These are phyloP conservation scores for Hepsetus odoe DNA, from an alignment of 2,113 vertebrate species.

Conservation along the genomic window DNA sequence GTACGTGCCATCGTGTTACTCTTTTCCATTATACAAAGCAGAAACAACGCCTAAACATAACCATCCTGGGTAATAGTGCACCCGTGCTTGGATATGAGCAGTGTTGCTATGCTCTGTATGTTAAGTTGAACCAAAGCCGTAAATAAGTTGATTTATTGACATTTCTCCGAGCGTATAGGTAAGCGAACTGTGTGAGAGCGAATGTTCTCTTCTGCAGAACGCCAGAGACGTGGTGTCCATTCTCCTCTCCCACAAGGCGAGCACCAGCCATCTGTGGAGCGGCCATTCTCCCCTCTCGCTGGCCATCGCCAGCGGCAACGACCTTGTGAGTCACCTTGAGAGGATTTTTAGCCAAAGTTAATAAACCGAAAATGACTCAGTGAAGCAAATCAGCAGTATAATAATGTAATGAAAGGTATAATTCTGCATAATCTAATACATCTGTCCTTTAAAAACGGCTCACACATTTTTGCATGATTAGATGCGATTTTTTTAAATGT, in stretches of 20 bases:
- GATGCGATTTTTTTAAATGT: too few relatives aligned
- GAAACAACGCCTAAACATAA: not conserved
- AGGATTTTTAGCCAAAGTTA: too few relatives aligned
- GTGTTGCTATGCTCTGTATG: not conserved
- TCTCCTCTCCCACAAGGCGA: constrained; percentile 79
- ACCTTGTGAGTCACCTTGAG: constrained; percentile 72
- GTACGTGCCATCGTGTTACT: not conserved
- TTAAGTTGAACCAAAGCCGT: not conserved
- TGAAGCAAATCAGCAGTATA: too few relatives aligned
- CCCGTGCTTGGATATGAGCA: not conserved
- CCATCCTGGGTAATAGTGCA: not conserved
- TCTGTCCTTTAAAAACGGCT: too few relatives aligned
- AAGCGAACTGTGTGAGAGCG: not conserved
- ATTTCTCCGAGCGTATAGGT: not conserved
- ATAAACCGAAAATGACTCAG: too few relatives aligned
- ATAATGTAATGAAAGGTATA: too few relatives aligned
- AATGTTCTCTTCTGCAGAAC: constrained; percentile 63
- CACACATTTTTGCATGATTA: too few relatives aligned
- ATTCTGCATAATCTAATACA: too few relatives aligned
- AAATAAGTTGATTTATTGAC: not conserved
- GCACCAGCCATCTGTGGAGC: constrained; percentile 81
- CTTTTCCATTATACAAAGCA: not conserved
- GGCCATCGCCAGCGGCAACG: constrained; percentile 84
- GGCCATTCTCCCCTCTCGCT: constrained; percentile 88
- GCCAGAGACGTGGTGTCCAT: constrained; percentile 75